Conservation (phyloP, 2,113 vertebrate genomes). For the Hoplias malabaricus region DNA sequence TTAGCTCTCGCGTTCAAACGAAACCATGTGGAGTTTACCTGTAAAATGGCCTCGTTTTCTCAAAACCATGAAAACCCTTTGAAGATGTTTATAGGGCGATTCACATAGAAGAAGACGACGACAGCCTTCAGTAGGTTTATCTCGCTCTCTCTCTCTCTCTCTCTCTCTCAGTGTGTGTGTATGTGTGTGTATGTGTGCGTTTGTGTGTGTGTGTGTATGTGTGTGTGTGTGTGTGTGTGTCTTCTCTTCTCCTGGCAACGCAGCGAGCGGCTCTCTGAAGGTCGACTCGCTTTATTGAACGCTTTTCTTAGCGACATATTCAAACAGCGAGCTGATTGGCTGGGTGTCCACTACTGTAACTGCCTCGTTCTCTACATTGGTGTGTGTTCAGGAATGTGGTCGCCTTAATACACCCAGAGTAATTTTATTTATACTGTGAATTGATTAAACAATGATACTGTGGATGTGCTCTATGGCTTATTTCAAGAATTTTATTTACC, state of each 20-base stretch:
- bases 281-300: slow-evolving; percentile 55
- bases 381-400: neutral
- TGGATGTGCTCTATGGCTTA: too few relatives aligned
- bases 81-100: slow-evolving; percentile 31
- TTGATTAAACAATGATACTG: too few relatives aligned
- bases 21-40: slow-evolving; percentile 77
- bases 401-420: neutral
- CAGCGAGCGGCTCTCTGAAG: slow-evolving; percentile 47
- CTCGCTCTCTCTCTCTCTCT: neutral
- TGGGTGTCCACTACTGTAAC: neutral
- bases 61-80: slow-evolving; percentile 67
- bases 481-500: too few relatives aligned
- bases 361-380: neutral
- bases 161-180: too few relatives aligned
- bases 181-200: too few relatives aligned
- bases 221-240: too few relatives aligned
- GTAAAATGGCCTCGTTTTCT: slow-evolving; percentile 60
- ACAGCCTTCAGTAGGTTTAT: slow-evolving; percentile 56
- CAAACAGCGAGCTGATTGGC: slow-evolving; percentile 61
- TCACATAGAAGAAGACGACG: slow-evolving; percentile 58
- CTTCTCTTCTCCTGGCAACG: slow-evolving; percentile 48
- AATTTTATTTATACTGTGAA: too few relatives aligned
- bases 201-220: too few relatives aligned
- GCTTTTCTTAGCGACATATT: slow-evolving; percentile 47
- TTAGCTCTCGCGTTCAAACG: neutral